Conservation (phyloP, 2,797 vertebrate species). For the Triplophysa bombifrons region DNA sequence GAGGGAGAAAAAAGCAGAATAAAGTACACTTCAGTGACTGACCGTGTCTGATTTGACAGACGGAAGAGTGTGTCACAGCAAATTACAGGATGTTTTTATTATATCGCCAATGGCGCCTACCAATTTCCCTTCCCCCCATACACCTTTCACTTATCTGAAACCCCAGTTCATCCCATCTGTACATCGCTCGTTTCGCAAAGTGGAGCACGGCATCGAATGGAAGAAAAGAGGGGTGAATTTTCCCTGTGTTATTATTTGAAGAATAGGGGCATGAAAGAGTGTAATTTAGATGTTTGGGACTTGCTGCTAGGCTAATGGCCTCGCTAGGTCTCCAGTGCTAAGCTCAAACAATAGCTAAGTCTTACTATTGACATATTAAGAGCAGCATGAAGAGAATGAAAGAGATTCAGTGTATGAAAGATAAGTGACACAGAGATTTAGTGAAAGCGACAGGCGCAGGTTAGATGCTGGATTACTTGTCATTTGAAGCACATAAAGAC, state of each 20-base stretch:
- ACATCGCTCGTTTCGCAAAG: constrained; percentile 23
- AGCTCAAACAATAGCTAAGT: constrained; percentile 30
- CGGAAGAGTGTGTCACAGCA: constrained; percentile 37
- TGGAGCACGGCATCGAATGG: constrained; percentile 47
- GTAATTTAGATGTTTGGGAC: constrained; percentile 45
- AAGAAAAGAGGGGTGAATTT: constrained; percentile 49
- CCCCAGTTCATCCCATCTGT: constrained; percentile 31
- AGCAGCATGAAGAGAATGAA: constrained; percentile 36
- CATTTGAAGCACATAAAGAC: not conserved
- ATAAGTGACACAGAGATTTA: not conserved
- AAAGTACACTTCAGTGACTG: constrained; percentile 17
- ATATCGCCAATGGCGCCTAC: constrained; percentile 54
- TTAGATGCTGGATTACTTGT: not conserved
- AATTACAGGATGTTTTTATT: constrained; percentile 63
- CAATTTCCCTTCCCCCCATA: constrained; percentile 52
- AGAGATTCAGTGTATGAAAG: constrained; percentile 8
- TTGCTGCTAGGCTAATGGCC: constrained; percentile 53
- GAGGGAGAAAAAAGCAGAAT: constrained; percentile 15
- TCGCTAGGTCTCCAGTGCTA: constrained; percentile 23
- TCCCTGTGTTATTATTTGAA: constrained; percentile 52
- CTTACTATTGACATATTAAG: constrained; percentile 37
- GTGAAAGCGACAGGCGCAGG: not conserved
- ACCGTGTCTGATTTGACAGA: constrained; percentile 52
- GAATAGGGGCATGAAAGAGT: constrained; percentile 36
- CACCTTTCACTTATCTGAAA: constrained; percentile 45